Percentiles rank a stretch among this genome's conserved stretches.
phyloP scores from a whole-genome alignment of 1,140 invertebrate genomes.

The Drosophila obscura region DNA sequence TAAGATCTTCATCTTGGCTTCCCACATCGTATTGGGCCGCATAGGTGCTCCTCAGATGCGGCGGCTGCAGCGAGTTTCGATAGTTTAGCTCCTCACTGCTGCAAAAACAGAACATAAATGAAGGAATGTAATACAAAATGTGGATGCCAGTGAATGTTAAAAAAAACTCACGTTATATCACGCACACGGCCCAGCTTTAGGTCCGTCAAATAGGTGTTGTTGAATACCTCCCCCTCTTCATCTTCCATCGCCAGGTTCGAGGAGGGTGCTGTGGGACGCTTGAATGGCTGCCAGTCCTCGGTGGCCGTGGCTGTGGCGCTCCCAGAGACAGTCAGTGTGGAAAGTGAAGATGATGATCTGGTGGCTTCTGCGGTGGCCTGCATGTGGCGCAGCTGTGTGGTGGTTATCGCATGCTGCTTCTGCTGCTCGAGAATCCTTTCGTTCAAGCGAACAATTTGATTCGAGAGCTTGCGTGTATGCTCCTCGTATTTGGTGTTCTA shows the following conservation, averaged over 20 bases:
- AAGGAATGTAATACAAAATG: neutral
- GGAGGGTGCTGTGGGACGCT: slow-evolving; percentile 48
- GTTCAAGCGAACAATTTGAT: slow-evolving; percentile 76
- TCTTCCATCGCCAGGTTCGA: slow-evolving; percentile 88
- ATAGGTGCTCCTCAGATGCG: slow-evolving; percentile 95
- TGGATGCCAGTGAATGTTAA: neutral
- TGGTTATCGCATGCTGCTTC: slow-evolving; percentile 70
- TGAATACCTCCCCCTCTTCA: slow-evolving; percentile 92
- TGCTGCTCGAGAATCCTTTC: slow-evolving; percentile 75
- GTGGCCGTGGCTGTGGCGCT: neutral
- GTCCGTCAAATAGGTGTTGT: slow-evolving; percentile 89
- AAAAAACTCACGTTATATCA: slow-evolving; percentile 56
- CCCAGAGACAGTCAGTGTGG: slow-evolving; percentile 4
- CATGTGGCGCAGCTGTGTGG: slow-evolving; percentile 70
- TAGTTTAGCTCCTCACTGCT: slow-evolving; percentile 88
- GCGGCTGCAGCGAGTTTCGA: slow-evolving; percentile 93
- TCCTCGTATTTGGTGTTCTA: slow-evolving; percentile 78
- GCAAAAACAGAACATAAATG: neutral
- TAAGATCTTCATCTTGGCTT: slow-evolving; percentile 90
- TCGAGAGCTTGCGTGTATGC: slow-evolving; percentile 72
- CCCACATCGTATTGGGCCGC: slow-evolving; percentile 90
- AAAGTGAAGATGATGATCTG: neutral
- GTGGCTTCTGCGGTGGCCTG: slow-evolving; percentile 27
- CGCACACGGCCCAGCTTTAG: slow-evolving; percentile 84
- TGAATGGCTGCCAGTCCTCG: slow-evolving; percentile 59